Percentiles rank a stretch among this genome's conserved stretches.
Evolutionary conservation across 2,797 vertebrate genomes (phyloP).

Genomic region (Poliocrania exsul): DNA sequence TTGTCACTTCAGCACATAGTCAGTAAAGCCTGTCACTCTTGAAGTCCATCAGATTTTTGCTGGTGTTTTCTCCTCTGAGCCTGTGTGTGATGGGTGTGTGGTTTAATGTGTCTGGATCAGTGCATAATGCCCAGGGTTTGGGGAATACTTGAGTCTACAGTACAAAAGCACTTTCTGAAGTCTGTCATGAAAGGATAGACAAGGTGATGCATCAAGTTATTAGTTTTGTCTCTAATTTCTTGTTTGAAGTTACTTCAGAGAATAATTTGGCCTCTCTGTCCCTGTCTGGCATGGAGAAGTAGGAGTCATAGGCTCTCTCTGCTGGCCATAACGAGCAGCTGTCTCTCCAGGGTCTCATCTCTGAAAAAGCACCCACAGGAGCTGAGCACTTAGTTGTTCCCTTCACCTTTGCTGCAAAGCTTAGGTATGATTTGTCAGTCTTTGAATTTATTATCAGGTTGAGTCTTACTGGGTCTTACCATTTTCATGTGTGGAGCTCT

Average conservation of each 20-base stretch:
- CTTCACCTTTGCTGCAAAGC: accelerated
- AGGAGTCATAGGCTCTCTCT: background rate
- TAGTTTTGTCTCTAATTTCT: background rate
- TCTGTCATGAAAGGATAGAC: background rate
- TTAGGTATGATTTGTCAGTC: background rate
- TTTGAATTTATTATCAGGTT: background rate
- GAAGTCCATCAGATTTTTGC: background rate
- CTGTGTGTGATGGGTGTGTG: background rate
- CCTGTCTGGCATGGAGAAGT: background rate
- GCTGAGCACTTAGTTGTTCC: background rate
- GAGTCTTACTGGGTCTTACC: background rate
- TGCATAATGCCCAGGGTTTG: too few species aligned
- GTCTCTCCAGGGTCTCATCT: background rate
- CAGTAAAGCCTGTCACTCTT: background rate
- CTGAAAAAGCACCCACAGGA: background rate
- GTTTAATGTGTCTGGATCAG: background rate
- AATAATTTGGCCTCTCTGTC: background rate
- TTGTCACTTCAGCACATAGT: background rate
- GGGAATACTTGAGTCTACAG: background rate
- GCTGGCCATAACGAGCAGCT: background rate
- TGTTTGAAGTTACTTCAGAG: background rate
- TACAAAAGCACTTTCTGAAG: background rate
- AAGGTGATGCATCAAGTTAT: background rate
- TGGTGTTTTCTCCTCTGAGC: background rate
- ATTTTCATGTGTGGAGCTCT: background rate